Evolutionary conservation across 2,797 vertebrate species (phyloP).

Genomic region (Silurus lanzhouensis): DNA sequence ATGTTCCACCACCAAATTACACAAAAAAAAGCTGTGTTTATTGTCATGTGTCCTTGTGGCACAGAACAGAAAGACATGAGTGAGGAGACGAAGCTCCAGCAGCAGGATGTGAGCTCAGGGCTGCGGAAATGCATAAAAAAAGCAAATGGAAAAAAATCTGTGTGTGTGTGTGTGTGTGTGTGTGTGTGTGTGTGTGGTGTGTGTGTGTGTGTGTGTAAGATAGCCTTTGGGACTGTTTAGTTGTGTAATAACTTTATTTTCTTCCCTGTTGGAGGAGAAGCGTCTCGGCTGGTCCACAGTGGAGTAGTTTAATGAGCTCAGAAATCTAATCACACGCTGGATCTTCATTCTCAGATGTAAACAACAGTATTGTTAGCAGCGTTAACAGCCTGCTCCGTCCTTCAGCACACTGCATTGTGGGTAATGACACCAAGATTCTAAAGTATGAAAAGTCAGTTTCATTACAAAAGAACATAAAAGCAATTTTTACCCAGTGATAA

Average conservation of each 20-base stretch:
- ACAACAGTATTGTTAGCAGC: slow-evolving; percentile 17
- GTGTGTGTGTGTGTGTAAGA: slow-evolving; percentile 11
- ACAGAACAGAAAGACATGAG: neutral
- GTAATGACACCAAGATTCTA: neutral
- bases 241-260: slow-evolving; percentile 22
- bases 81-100: neutral
- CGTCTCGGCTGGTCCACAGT: slow-evolving; percentile 3
- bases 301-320: slow-evolving; percentile 40
- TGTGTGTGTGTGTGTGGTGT: slow-evolving; percentile 17
- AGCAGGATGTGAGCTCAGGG: neutral
- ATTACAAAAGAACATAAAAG: slow-evolving; percentile 6
- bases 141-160: neutral
- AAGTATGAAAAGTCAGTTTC: neutral
- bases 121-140: neutral
- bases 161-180: slow-evolving; percentile 1
- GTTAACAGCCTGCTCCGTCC: neutral
- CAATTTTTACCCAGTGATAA: neutral
- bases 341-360: slow-evolving; percentile 15
- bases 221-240: slow-evolving; percentile 25
- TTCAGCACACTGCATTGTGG: neutral
- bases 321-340: slow-evolving; percentile 24
- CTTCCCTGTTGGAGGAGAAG: slow-evolving; percentile 5
- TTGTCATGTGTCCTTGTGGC: neutral
- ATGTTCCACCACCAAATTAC: neutral
- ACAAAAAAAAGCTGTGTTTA: no score